Evolutionary conservation across 2,888 invertebrate species (phyloP), one percentile per base, ranked within the genome.

Genomic region (Tortricodes alternella): DNA sequence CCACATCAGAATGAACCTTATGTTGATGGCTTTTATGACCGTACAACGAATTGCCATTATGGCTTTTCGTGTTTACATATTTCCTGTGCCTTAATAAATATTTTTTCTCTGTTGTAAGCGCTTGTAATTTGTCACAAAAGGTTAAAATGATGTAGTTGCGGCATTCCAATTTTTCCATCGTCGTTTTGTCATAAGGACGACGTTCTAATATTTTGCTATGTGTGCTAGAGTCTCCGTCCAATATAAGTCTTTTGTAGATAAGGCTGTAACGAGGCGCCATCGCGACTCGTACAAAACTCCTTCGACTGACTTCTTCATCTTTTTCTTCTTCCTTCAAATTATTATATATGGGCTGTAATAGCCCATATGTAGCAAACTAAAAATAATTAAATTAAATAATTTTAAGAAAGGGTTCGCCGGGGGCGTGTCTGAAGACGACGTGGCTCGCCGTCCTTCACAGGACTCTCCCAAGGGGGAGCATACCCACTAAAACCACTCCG

Each of bases 121-220:
- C 32, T 37, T 50, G 39, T n/a, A 59, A 18, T 51, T 57, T 60
- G 27, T 60, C 50, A 13, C 52, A 60, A 4, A 57, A 51, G 16
- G 53, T 53, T 1, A 57, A 21, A 18, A 57, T 15, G 13, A 60
- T 32, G 24, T 57, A 57, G 23, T 60, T 60, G 11, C 57, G 29
- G 34, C 60, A 60, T 53, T 60, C 60, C 3, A 60, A 16, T 46
- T 60, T 60, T 34, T 59, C 59, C 21, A 59, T 55, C 2, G 59
- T 51, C n/a, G 41, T 46, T 5, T 29, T 34, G 16, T 18, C 11
- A 29, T 53, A 53, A 18, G 53, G 53, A 11, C 46, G 24, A n/a
- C 39, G 9, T 27, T 52, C 24, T 1, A 52, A 8, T 3, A 52
- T 52, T 37, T 52, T 52, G 2, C 8, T 19, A 8, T 52, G 18